Evolutionary conservation across 2,888 invertebrate genomes (phyloP).

Genomic region (Nemotelus nigrinus): DNA sequence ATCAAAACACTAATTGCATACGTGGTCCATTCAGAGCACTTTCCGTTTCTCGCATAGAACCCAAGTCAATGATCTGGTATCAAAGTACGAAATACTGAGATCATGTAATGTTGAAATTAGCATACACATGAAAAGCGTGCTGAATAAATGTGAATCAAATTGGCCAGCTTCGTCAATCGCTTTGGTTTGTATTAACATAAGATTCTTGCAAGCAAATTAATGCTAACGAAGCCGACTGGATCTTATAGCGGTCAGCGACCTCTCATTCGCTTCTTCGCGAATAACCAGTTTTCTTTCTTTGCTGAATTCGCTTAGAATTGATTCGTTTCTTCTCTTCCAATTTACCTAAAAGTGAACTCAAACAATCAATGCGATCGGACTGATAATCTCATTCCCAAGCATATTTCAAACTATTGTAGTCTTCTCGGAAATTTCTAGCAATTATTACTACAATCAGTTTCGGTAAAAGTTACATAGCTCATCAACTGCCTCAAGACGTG

Average conservation of each 20-base stretch:
- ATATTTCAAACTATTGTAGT: background rate
- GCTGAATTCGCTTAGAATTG: background rate
- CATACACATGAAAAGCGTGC: too few species aligned
- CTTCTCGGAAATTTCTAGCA: constrained; percentile 14
- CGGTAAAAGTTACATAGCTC: constrained; percentile 2
- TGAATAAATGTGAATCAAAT: too few species aligned
- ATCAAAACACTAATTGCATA: too few species aligned
- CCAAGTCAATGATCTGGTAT: too few species aligned
- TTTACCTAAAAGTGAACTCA: background rate
- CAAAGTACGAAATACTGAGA: too few species aligned
- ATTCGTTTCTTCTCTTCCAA: constrained; percentile 7
- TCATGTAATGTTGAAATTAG: too few species aligned
- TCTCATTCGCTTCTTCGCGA: background rate
- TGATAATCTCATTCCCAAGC: background rate
- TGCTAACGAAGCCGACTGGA: too few species aligned
- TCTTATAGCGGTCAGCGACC: constrained; percentile 4
- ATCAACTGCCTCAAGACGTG: background rate
- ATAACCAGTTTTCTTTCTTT: constrained; percentile 18
- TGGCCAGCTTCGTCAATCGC: too few species aligned
- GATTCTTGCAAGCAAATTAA: too few species aligned
- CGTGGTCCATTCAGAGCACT: too few species aligned
- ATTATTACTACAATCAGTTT: background rate
- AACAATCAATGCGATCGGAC: background rate
- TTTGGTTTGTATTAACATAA: too few species aligned
- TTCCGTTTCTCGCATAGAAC: too few species aligned